phyloP scores from a whole-genome alignment of 2,888 invertebrate species.

The Caenorhabditis angaria region DNA sequence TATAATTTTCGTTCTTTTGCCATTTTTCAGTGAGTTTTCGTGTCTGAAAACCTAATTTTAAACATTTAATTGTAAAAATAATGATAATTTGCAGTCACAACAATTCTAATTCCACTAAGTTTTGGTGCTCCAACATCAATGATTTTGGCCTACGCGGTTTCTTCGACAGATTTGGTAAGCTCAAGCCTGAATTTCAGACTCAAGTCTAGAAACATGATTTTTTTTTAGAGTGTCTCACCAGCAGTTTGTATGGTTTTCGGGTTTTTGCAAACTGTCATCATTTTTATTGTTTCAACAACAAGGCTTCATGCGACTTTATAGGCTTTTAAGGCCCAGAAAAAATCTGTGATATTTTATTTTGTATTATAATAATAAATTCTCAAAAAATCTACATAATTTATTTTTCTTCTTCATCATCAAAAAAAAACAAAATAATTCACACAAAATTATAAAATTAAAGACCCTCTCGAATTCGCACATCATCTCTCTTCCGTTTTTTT shows the following conservation, averaged over 20 bases:
- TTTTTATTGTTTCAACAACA: constrained; percentile 56
- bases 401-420: too few species aligned
- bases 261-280: constrained; percentile 56
- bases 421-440: constrained; percentile 59
- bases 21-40: constrained; percentile 41
- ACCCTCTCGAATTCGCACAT: too few species aligned
- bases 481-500: too few species aligned
- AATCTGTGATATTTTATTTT: constrained; percentile 44
- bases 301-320: constrained; percentile 63
- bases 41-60: background rate
- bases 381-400: too few species aligned
- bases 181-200: background rate
- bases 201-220: background rate
- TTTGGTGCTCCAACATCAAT: constrained; percentile 55
- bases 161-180: constrained; percentile 40
- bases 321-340: too few species aligned
- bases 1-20: constrained; percentile 46
- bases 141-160: constrained; percentile 47
- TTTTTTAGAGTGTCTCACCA: constrained; percentile 49
- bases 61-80: background rate
- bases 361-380: too few species aligned
- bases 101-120: constrained; percentile 45
- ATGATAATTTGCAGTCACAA: constrained; percentile 42
- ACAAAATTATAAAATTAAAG: too few species aligned
- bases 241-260: constrained; percentile 64